Evolutionary conservation across 1,140 invertebrate species (phyloP), one percentile per base, ranked within the genome.

Genomic region (Atta texana): DNA sequence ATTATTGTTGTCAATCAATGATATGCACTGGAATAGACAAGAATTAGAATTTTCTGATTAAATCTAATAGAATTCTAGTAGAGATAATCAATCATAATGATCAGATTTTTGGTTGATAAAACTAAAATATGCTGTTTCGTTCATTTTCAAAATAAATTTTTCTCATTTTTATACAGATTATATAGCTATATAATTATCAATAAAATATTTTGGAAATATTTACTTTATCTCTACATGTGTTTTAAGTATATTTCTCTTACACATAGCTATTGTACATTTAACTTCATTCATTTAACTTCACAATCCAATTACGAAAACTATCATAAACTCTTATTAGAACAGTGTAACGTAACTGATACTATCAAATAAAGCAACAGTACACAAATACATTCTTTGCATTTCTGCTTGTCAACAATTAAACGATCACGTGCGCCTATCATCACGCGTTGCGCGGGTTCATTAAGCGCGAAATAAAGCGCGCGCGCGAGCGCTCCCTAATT

Each of bases 391-490:
- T 84, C 80, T 84, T 84, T 84, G 80, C 80, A 59, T 82, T 82
- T 55, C 34, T 55, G 39, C 55, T 28, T 57, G 69, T 84, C 80
- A 84, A 84, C 80, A 84, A 84, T 84, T 84, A 84, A 84, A 84
- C 69, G 80, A 75, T 84, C 80, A 84, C 80, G 80, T 34, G 69
- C 69, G 69, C 69, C 69, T 84, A 84, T 84, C 80, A 84, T 84
- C 80, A 28, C 80, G 69, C 77, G 31, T 51, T 57, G 61, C 63
- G 63, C 55, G 34, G 39, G 80, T 82, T 84, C 69, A 84, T 75
- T 84, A 75, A 84, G 55, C 69, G 18, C 80, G 80, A 31, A 82
- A 59, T 44, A 61, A 39, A 39, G 34, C 31, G 74, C 55, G 39
- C 74, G 74, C 57, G 68, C 61, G 76, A 24, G 24, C 80, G 18